Evolutionary conservation across 2,113 vertebrate species (phyloP).

Genomic region (Paradoxurus hermaphroditus): DNA sequence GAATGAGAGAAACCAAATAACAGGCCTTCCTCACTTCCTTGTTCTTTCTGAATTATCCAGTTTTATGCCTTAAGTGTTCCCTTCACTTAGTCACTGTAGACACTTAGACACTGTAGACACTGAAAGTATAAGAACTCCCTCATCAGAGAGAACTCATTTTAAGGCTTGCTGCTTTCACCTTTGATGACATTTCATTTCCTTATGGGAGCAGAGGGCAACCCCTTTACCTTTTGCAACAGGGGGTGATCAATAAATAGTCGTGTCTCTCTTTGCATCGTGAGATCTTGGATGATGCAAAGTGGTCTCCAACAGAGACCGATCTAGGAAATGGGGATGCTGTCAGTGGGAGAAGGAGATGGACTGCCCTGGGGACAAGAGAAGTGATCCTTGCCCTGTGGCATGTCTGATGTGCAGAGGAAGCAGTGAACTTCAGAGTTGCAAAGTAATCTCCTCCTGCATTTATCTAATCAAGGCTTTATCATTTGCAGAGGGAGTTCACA

Average conservation of each 20-base stretch:
- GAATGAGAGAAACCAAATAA: background rate
- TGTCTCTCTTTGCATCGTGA: background rate
- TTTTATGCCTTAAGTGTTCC: background rate
- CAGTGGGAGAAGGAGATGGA: background rate
- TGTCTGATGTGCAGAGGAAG: background rate
- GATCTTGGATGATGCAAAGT: background rate
- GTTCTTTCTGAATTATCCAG: background rate
- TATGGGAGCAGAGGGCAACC: background rate
- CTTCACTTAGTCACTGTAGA: background rate
- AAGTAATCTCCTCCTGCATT: background rate
- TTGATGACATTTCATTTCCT: background rate
- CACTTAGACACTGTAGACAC: background rate
- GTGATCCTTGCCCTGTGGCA: background rate
- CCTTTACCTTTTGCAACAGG: background rate
- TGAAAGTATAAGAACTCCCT: background rate
- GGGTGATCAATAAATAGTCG: background rate
- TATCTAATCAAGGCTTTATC: slow-evolving; percentile 20
- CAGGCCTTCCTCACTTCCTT: background rate
- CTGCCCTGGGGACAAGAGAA: background rate
- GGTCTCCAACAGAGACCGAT: background rate
- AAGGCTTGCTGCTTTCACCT: background rate
- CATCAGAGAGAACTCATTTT: background rate
- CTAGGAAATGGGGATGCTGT: background rate
- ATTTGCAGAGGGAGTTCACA: slow-evolving; percentile 3
- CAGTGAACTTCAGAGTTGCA: background rate